Evolutionary conservation across 2,113 vertebrate genomes (phyloP).

Genomic region (Callocephalon fimbriatum): DNA sequence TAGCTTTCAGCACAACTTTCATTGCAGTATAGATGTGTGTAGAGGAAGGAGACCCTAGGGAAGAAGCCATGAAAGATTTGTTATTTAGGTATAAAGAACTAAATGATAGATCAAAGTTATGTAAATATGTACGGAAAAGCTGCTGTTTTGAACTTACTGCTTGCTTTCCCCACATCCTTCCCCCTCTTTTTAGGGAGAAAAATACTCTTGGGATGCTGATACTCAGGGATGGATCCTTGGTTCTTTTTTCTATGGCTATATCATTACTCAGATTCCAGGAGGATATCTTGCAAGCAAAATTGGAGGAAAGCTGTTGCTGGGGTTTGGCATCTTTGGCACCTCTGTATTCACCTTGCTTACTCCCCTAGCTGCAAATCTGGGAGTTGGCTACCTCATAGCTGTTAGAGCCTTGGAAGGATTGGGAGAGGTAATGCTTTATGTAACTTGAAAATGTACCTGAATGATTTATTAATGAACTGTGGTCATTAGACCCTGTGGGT

Average conservation of each 20-base stretch:
- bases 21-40: not conserved
- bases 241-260: constrained; percentile 98
- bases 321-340: constrained; percentile 88
- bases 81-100: not conserved
- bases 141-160: not conserved
- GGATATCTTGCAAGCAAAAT: constrained; percentile 89
- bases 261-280: constrained; percentile 94
- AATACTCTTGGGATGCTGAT: constrained; percentile 90
- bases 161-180: not conserved
- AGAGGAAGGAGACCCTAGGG: not conserved
- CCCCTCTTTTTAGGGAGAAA: constrained; percentile 79
- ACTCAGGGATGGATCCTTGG: constrained; percentile 98
- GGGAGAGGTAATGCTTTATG: constrained; percentile 85
- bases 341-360: constrained; percentile 91
- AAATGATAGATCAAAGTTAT: not conserved
- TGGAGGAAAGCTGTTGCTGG: constrained; percentile 91
- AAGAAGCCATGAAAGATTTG: not conserved
- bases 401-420: constrained; percentile 91
- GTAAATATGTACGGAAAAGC: not conserved
- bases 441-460: not conserved
- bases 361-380: constrained; percentile 88
- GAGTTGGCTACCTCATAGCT: constrained; percentile 86
- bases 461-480: not conserved
- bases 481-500: not conserved
- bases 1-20: not conserved